phyloP scores from a whole-genome alignment of 2,888 invertebrate species.

The Pecten maximus region DNA sequence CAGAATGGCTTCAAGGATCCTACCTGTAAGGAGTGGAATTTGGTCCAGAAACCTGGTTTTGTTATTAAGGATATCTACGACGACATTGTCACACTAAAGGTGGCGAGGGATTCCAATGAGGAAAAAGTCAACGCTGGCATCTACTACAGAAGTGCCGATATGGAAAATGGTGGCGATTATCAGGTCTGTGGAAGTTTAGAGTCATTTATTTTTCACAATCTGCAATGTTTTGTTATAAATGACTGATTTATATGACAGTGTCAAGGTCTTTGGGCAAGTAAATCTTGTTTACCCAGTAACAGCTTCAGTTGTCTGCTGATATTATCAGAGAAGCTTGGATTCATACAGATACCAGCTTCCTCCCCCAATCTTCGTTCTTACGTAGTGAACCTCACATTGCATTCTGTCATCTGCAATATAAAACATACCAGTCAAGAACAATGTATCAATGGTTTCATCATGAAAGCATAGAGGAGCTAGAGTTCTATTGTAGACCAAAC shows the following conservation, averaged over 20 bases:
- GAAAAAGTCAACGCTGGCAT: constrained; percentile 59
- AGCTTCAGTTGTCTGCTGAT: constrained; percentile 59
- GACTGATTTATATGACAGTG: constrained; percentile 54
- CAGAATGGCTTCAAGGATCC: constrained; percentile 57
- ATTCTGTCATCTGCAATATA: neutral
- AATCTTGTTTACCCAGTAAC: constrained; percentile 60
- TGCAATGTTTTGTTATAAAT: too few species aligned
- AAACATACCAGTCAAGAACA: neutral
- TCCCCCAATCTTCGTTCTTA: neutral
- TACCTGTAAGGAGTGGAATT: constrained; percentile 58
- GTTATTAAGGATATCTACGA: constrained; percentile 50
- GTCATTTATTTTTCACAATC: too few species aligned
- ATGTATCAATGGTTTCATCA: neutral
- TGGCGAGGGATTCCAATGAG: constrained; percentile 56
- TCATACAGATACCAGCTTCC: constrained; percentile 10
- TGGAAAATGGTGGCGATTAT: constrained; percentile 60
- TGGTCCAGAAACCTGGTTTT: constrained; percentile 54
- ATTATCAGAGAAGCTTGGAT: constrained; percentile 2
- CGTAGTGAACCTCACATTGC: neutral
- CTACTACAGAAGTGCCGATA: constrained; percentile 57
- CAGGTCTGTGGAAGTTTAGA: constrained; percentile 53
- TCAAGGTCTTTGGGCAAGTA: constrained; percentile 55
- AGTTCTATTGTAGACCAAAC: neutral
- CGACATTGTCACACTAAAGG: constrained; percentile 56
- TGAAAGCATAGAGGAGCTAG: neutral